These are phyloP conservation scores for Lineus longissimus DNA, from an alignment of 1,140 invertebrate genomes.

Conservation along the genomic window DNA sequence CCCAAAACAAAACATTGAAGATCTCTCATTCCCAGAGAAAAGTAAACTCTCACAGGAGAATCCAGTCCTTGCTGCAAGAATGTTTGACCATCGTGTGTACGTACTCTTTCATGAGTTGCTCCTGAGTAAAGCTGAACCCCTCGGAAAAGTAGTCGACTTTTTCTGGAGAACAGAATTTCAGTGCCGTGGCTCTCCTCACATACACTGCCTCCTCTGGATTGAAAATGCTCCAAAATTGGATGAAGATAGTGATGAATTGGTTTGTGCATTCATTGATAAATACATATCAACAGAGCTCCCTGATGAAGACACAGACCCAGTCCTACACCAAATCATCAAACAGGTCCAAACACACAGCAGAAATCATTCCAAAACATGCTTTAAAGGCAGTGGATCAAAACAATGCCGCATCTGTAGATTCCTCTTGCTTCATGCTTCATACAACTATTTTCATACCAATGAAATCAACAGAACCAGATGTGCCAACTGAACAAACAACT, in stretches of 20 bases:
- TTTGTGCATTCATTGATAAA: background rate
- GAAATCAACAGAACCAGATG: background rate
- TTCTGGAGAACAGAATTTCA: slow-evolving; percentile 22
- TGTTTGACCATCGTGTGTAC: slow-evolving; percentile 6
- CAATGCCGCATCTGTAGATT: background rate
- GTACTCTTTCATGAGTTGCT: slow-evolving; percentile 7
- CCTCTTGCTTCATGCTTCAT: background rate
- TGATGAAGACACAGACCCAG: background rate
- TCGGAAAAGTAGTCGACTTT: slow-evolving; percentile 16
- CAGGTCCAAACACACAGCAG: slow-evolving; percentile 4
- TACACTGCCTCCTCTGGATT: background rate
- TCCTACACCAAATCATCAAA: background rate
- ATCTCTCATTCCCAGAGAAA: background rate
- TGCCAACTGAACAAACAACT: background rate
- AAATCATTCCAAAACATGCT: slow-evolving; percentile 2
- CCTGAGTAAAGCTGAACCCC: background rate
- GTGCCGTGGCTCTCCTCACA: slow-evolving; percentile 11
- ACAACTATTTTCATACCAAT: background rate
- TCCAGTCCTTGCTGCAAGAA: background rate
- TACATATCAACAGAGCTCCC: background rate
- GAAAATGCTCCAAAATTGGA: background rate
- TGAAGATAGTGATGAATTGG: background rate
- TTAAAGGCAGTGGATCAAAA: background rate
- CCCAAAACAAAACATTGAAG: background rate
- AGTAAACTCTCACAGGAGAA: background rate